Evolutionary conservation across 2,888 invertebrate genomes (phyloP), one percentile per base, ranked within the genome.

Genomic region (Antheraea assamensis): DNA sequence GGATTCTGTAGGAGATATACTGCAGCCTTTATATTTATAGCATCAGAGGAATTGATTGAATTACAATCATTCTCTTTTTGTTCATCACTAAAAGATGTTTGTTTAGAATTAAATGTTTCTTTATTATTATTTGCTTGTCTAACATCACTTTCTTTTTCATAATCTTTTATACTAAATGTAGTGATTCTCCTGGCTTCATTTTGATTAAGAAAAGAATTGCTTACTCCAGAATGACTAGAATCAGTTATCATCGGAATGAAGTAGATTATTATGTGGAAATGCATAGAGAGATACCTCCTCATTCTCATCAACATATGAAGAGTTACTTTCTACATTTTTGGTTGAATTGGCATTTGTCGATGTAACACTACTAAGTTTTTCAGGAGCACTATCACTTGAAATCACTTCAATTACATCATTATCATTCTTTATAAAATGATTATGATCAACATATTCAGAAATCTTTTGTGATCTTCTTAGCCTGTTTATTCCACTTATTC

Each of bases 1-100:
- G 21, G 80, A 81, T 55, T 80, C 83, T 30, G 80, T 75, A 75
- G 76, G 74, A 75, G 79, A 80, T 72, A 76, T 58, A 77, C 74
- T 77, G 17, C 70, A 49, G 52, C 75, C 76, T 58, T 71, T 78
- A 72, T 52, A 61, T 24, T n/a, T 52, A 21, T 3, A 71, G 72
- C 55, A 75, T 73, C 73, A 71, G 71, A 58, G 68, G 24, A 21
- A 49, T 73, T n/a, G 24, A 74, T 72, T 68, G 71, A 70, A 61
- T 74, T 58, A 58, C 24, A 58, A 75, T 71, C 70, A 47, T 66
- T 68, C 13, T 68, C 35, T 35, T n/a, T 68, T 35, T 13, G n/a
- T 68, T 35, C n/a, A 35, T 68, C n/a, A 35, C n/a, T 68, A 15
- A n/a, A 35, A 21, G 68, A 4, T 72, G 47, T 71, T 72, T 71